Base-by-base conservation (phyloP, 2,113 vertebrate species). In the Myodes glareolus region DNA sequence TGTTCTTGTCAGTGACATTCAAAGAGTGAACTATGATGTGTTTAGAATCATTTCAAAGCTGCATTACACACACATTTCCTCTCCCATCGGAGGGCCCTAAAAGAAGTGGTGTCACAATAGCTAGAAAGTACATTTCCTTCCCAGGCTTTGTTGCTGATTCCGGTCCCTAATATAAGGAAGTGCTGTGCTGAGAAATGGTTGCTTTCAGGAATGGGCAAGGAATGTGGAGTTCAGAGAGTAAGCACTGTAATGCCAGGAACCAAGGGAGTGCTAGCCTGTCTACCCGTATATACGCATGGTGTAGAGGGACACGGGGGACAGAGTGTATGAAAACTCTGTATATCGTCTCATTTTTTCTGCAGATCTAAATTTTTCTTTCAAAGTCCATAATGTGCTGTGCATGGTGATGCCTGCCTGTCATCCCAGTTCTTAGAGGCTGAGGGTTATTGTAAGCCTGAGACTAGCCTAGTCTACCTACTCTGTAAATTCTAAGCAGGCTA, bases 1-100 rank as follows among this genome's bases (percentile, higher is more conserved):
- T 55, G 4, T 80, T 87, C 65, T 63, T 65, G 55, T 39, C 33
- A 89, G 65, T 23, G 39, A 61, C 27, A 68, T 52, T 85, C 21
- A 65, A 29, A 27, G 70, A 70, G 73, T 55, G 55, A 42, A 42
- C 36, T 52, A 7, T 90, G 68, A 23, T 8, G 17, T 47, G 7
- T 76, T 73, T 75, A 72, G 92, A 95, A 17, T 81, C 36, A 92
- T 52, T 88, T 42, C 27, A 73, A 52, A 81, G 76, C 45, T 92
- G 50, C 14, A 13, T 63, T 65, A 36, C 19, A 16, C 27, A 80
- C n/a, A 52, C n/a, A 88, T 47, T 82, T 82, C 39, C 73, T 95
- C 7, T 93, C 65, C 67, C 61, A 72, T 21, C 45, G 67, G n/a
- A 90, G 55, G 76, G 19, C 16, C 39, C 78, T 87, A 36, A 94